A percentile compares a stretch with the other conserved stretches of the same genome.
These are phyloP conservation scores for Drosophila incognita DNA, from an alignment of 2,888 invertebrate genomes.

Conservation along the genomic window DNA sequence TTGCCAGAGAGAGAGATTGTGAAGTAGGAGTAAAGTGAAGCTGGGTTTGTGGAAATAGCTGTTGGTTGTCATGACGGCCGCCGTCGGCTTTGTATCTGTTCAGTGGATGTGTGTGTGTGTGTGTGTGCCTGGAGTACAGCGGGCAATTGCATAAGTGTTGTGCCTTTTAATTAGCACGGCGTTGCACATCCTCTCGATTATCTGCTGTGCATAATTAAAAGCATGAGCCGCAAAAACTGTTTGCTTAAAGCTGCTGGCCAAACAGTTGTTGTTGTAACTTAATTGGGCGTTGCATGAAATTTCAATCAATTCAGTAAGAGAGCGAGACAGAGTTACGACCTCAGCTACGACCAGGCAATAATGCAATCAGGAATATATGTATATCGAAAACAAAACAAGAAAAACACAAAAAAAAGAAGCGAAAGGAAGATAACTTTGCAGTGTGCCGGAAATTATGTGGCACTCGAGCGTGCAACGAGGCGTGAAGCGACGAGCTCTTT, in stretches of 20 bases:
- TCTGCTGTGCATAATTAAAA: constrained; percentile 52
- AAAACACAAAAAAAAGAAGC: neutral
- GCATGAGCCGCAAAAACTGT: constrained; percentile 40
- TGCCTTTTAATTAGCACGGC: constrained; percentile 76
- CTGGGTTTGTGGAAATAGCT: constrained; percentile 9
- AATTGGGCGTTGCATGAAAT: constrained; percentile 39
- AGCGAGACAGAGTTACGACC: constrained; percentile 18
- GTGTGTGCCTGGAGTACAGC: constrained; percentile 31
- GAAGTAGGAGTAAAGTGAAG: neutral
- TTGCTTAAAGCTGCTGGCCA: constrained; percentile 57
- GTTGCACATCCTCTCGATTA: constrained; percentile 50
- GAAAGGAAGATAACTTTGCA: constrained; percentile 14
- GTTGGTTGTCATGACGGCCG: constrained; percentile 70
- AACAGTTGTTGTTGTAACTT: constrained; percentile 11
- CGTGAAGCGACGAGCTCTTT: constrained; percentile 51
- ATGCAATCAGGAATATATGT: constrained; percentile 51
- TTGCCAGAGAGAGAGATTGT: constrained; percentile 23
- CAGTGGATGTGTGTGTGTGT: neutral
- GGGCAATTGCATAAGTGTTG: constrained; percentile 71
- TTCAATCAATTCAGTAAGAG: constrained; percentile 65
- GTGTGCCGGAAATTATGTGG: constrained; percentile 64
- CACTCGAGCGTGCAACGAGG: constrained; percentile 69
- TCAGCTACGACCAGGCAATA: constrained; percentile 23
- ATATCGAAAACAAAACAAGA: constrained; percentile 4
- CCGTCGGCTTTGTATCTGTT: constrained; percentile 51